A percentile compares a stretch with the other conserved stretches of the same genome.
Conservation (phyloP, 1,140 invertebrate species). For the Bombus consobrinus region DNA sequence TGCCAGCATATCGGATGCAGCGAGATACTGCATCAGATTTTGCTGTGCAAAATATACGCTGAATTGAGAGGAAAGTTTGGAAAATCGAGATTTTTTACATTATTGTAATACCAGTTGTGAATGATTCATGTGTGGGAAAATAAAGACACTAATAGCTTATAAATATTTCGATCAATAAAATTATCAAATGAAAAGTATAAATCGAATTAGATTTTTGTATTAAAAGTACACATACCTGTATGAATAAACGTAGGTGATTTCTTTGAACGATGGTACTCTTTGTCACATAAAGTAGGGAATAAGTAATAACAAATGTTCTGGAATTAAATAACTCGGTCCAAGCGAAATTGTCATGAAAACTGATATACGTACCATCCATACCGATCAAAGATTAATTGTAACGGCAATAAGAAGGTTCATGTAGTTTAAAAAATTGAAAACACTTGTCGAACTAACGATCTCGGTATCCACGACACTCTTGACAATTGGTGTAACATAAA, state of each 20-base stretch:
- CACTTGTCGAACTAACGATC: background rate
- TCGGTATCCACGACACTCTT: background rate
- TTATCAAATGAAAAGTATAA: no score
- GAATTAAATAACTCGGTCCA: no score
- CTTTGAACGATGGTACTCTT: no score
- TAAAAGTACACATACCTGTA: no score
- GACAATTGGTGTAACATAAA: background rate
- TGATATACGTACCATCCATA: no score
- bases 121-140: background rate
- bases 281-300: no score
- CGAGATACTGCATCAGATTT: constrained; percentile 4
- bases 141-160: no score
- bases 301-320: no score
- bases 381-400: background rate
- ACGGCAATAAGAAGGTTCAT: background rate
- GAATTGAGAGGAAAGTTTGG: background rate
- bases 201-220: no score
- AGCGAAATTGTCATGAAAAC: no score
- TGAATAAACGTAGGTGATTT: no score
- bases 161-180: no score
- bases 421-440: background rate
- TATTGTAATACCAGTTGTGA: background rate
- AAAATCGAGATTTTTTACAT: background rate
- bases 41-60: background rate
- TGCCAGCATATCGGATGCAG: background rate